phyloP scores from a whole-genome alignment of 2,888 invertebrate species.

The Lymantria dispar region DNA sequence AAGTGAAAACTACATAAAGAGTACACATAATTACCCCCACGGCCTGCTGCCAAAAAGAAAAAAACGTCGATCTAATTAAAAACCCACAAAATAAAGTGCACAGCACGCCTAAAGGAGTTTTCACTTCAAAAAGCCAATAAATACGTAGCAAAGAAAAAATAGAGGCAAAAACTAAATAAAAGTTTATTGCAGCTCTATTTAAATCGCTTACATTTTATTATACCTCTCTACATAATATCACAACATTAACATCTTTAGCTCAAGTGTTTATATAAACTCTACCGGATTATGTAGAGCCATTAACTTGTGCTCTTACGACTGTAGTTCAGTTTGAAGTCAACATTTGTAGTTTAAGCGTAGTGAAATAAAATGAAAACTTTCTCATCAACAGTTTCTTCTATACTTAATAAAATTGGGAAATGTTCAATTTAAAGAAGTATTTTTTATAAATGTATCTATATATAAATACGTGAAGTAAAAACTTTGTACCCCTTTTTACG shows the following conservation, averaged over 20 bases:
- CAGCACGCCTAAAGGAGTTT: too few relatives aligned
- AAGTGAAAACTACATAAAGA: too few relatives aligned
- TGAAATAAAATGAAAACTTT: slow-evolving; percentile 1
- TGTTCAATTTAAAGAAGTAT: too few relatives aligned
- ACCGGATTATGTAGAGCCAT: slow-evolving; percentile 13
- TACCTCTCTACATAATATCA: slow-evolving; percentile 8
- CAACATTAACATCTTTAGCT: slow-evolving; percentile 16
- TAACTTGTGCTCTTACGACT: slow-evolving; percentile 18
- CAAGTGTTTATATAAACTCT: slow-evolving; percentile 21
- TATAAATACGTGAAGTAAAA: too few relatives aligned
- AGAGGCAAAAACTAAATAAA: background rate
- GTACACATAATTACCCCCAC: too few relatives aligned
- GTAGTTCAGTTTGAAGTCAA: slow-evolving; percentile 7
- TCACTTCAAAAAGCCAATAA: too few relatives aligned
- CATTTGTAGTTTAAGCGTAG: slow-evolving; percentile 8
- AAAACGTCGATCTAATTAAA: too few relatives aligned
- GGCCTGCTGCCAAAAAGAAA: too few relatives aligned
- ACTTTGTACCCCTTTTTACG: too few relatives aligned
- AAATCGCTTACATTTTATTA: slow-evolving; percentile 1
- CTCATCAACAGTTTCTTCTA: background rate
- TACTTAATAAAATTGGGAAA: background rate
- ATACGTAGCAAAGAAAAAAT: too few relatives aligned
- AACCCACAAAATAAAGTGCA: too few relatives aligned
- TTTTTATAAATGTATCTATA: too few relatives aligned
- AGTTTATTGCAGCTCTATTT: background rate